phyloP scores from a whole-genome alignment of 2,797 vertebrate genomes.

The Lutjanus campechanus region DNA sequence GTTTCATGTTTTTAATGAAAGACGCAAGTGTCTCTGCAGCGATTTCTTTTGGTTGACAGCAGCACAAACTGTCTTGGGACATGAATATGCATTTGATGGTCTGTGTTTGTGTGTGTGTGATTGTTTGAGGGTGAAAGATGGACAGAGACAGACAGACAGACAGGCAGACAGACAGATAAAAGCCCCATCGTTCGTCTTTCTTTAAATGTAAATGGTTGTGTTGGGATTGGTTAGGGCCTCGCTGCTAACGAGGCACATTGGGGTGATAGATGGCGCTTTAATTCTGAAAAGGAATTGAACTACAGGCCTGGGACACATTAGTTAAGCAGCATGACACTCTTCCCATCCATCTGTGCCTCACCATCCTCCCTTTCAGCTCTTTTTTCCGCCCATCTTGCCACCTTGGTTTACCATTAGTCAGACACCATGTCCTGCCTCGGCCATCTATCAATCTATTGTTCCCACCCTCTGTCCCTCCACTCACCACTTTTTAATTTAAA shows the following conservation, averaged over 20 bases:
- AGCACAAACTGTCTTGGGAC: slow-evolving; percentile 16
- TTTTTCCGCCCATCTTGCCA: slow-evolving; percentile 58
- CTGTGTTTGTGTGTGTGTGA: slow-evolving; percentile 4
- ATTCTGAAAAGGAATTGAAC: slow-evolving; percentile 81
- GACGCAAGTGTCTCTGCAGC: not conserved
- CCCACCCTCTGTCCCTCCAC: slow-evolving; percentile 40
- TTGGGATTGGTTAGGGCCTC: slow-evolving; percentile 69
- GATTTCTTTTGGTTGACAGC: slow-evolving; percentile 14
- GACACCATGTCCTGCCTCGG: slow-evolving; percentile 35
- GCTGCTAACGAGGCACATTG: slow-evolving; percentile 74
- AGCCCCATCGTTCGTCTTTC: slow-evolving; percentile 63
- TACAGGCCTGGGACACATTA: slow-evolving; percentile 79
- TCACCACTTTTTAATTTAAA: slow-evolving; percentile 29
- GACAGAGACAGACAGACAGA: slow-evolving; percentile 33
- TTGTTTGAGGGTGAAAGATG: slow-evolving; percentile 22
- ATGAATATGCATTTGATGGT: slow-evolving; percentile 23
- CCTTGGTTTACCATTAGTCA: slow-evolving; percentile 70
- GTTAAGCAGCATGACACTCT: slow-evolving; percentile 66
- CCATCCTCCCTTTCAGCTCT: slow-evolving; percentile 59
- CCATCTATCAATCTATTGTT: slow-evolving; percentile 68
- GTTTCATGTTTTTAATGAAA: slow-evolving; percentile 40
- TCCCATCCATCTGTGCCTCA: slow-evolving; percentile 73
- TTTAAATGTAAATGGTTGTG: slow-evolving; percentile 77
- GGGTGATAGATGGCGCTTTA: slow-evolving; percentile 78
- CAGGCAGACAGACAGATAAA: slow-evolving; percentile 51